Percentiles rank a stretch among this genome's conserved stretches.
These are phyloP conservation scores for Porites cylindrica DNA, from an alignment of 92 coral and sea anemone genomes.

Conservation along the genomic window DNA sequence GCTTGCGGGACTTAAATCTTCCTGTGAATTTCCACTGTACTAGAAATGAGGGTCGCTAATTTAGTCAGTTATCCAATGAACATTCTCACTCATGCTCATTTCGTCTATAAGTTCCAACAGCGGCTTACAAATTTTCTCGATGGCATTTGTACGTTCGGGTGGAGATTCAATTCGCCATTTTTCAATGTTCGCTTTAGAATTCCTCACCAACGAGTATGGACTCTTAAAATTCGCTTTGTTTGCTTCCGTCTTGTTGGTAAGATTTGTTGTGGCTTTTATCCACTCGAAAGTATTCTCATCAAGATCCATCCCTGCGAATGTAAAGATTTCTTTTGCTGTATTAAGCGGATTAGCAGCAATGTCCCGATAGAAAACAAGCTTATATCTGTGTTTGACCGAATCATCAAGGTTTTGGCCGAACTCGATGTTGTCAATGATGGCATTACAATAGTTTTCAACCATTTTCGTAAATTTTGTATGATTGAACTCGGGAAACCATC, in stretches of 20 bases:
- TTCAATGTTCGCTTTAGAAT: slow-evolving; percentile 34
- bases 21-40: no score
- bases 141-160: slow-evolving; percentile 5
- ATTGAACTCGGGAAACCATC: slow-evolving; percentile 42
- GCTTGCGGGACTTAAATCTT: no score
- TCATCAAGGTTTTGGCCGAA: slow-evolving; percentile 23
- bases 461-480: slow-evolving; percentile 1
- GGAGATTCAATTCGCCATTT: slow-evolving; percentile 44
- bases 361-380: slow-evolving; percentile 26
- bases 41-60: no score
- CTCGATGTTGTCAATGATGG: slow-evolving; percentile 13
- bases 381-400: slow-evolving; percentile 16
- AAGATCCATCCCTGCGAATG: slow-evolving; percentile 25
- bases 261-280: slow-evolving; percentile 36
- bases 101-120: slow-evolving; percentile 25
- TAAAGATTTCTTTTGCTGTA: slow-evolving; percentile 23
- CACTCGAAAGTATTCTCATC: slow-evolving; percentile 18
- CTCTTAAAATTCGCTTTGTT: background rate
- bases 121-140: slow-evolving; percentile 17
- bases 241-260: background rate
- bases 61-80: no score
- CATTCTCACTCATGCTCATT: background rate
- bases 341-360: slow-evolving; percentile 29
- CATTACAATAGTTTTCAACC: slow-evolving; percentile 9
- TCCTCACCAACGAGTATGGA: slow-evolving; percentile 18